Percentiles rank a stretch among this genome's conserved stretches.
These are phyloP conservation scores for Cryptotermes secundus DNA, from an alignment of 1,140 invertebrate species.

Conservation along the genomic window DNA sequence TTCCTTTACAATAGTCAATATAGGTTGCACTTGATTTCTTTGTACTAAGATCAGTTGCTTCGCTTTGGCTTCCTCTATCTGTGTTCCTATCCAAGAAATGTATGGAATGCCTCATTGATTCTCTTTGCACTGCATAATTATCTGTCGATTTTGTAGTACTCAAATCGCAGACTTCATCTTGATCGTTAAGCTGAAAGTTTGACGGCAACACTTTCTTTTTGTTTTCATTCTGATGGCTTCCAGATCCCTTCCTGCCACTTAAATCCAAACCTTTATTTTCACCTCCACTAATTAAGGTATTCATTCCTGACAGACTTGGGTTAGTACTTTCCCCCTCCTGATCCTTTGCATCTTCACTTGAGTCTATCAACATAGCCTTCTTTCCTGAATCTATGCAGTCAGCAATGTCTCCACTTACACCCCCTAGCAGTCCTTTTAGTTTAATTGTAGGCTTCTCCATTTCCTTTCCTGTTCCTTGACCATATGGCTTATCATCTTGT, in stretches of 20 bases:
- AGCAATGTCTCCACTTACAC: background rate
- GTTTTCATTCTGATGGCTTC: background rate
- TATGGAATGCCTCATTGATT: background rate
- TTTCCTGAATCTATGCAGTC: background rate
- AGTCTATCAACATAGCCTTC: background rate
- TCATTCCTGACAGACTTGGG: background rate
- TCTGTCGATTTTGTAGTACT: background rate
- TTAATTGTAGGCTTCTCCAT: background rate
- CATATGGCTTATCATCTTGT: background rate
- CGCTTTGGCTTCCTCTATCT: background rate
- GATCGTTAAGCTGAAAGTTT: background rate
- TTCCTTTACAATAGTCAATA: background rate
- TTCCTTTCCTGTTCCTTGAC: background rate
- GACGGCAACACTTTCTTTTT: background rate
- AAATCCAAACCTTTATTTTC: background rate
- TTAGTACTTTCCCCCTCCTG: background rate
- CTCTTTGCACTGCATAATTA: background rate
- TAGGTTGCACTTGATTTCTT: background rate
- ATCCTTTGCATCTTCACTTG: background rate
- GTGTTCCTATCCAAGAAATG: background rate
- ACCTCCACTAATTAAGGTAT: background rate
- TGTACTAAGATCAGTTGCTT: slow-evolving; percentile 24
- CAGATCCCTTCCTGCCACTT: background rate
- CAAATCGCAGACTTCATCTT: background rate
- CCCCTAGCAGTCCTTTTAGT: background rate